These are phyloP conservation scores for Gobionotothen gibberifrons DNA, from an alignment of 2,797 vertebrate species.

Conservation along the genomic window DNA sequence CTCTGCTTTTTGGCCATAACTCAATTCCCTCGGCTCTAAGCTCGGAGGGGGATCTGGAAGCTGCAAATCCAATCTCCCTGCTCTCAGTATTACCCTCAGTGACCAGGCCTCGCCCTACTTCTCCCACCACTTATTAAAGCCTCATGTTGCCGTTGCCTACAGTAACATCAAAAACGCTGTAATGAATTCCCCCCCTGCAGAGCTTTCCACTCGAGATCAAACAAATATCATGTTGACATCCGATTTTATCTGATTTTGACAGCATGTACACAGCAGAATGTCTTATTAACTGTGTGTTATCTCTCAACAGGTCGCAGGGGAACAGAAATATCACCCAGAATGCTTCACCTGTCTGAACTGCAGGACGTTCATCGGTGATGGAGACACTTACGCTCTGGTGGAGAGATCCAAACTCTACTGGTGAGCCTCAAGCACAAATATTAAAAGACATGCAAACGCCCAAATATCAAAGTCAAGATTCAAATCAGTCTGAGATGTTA, in stretches of 20 bases:
- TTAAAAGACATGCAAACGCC: background rate
- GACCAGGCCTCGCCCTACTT: slow-evolving; percentile 60
- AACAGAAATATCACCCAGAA: slow-evolving; percentile 98
- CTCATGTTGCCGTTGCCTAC: slow-evolving; percentile 34
- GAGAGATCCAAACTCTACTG: slow-evolving; percentile 98
- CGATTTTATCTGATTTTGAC: background rate
- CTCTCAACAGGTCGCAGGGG: slow-evolving; percentile 91
- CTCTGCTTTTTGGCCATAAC: slow-evolving; percentile 65
- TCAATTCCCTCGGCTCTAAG: slow-evolving; percentile 68
- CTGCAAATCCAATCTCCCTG: slow-evolving; percentile 60
- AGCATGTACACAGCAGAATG: too few species aligned
- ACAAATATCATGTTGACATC: slow-evolving; percentile 15
- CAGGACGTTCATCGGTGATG: slow-evolving; percentile 93
- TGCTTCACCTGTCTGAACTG: slow-evolving; percentile 97
- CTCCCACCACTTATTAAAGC: slow-evolving; percentile 36
- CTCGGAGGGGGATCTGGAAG: slow-evolving; percentile 66
- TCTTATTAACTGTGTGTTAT: slow-evolving; percentile 8
- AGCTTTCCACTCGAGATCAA: slow-evolving; percentile 7
- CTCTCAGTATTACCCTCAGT: slow-evolving; percentile 40
- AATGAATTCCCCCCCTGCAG: slow-evolving; percentile 13
- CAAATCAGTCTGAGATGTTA: background rate
- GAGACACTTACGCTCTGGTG: slow-evolving; percentile 97
- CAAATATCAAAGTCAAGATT: background rate
- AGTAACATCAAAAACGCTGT: slow-evolving; percentile 13
- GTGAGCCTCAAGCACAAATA: slow-evolving; percentile 74